Base-by-base conservation (phyloP, 1,140 invertebrate genomes). In the Drosophila sp. region DNA sequence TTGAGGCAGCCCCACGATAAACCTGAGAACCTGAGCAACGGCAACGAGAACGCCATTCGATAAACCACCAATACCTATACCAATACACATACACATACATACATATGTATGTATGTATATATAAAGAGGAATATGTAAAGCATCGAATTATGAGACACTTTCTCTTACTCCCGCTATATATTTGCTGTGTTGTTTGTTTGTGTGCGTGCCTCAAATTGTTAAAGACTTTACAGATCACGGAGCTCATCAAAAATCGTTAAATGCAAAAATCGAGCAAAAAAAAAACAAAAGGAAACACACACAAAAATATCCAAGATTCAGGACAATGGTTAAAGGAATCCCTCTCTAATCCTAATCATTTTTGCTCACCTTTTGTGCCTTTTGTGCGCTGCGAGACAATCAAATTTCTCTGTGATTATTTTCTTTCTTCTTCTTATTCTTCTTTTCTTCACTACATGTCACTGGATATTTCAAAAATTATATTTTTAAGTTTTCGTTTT, bases 181-280 rank as follows among this genome's bases (percentile, higher is more conserved):
- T 64, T 57, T 54, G 25, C 17, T 63, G 47, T 23, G 25, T 50
- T 41, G 47, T 27, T 11, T 41, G 41, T 63, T 29, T 66, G 66
- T 69, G 66, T 70, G 64, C 35, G 41, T 61, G 65, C 66, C 67
- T 40, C 54, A 79, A 79, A 72, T 77, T 78, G 67, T 68, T 77
- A 65, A 79, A 82, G 83, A 79, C 83, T 82, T 89, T 71, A 89
- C 84, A 85, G 84, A 89, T 89, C 84, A 89, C 72, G 74, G 85
- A 80, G 76, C 85, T 72, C 84, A 89, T 89, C 84, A 89, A 80
- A 89, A 89, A 89, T 89, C 84, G 85, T 89, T 90, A 89, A 90
- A 78, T 83, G 84, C 84, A 41, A 78, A 83, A 80, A 70, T 60
- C 35, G 57, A 73, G 60, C 32, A 79, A 65, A 47, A 67, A 70